Conservation (phyloP, 2,113 vertebrate species). For the Tachycineta bicolor region DNA sequence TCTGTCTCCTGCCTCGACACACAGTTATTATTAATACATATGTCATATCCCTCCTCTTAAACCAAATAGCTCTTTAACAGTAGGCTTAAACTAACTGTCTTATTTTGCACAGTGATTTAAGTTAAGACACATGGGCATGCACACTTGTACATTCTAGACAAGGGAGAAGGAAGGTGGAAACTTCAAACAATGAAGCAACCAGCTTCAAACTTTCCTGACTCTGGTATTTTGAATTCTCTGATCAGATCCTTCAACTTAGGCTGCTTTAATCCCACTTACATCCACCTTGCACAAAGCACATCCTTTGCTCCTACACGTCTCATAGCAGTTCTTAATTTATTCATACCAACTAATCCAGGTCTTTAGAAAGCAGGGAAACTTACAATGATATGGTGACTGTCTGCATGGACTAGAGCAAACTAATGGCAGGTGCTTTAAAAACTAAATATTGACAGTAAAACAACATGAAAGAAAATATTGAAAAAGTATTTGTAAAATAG, state of each 20-base stretch:
- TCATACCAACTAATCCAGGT: neutral
- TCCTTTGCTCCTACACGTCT: neutral
- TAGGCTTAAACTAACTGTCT: neutral
- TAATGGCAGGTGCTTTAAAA: neutral
- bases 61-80: neutral
- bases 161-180: neutral
- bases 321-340: neutral
- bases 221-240: neutral
- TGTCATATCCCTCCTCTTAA: neutral
- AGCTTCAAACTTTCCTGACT: neutral
- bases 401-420: neutral
- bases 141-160: neutral
- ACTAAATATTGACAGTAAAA: neutral
- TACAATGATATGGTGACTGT: neutral
- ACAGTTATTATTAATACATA: neutral
- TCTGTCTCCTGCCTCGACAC: neutral
- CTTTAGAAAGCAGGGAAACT: neutral
- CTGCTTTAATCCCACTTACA: neutral
- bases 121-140: neutral
- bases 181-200: neutral
- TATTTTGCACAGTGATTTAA: neutral
- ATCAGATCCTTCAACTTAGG: neutral
- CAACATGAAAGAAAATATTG: neutral
- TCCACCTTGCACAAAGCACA: neutral
- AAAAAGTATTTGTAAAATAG: constrained; percentile 75